These are phyloP conservation scores for Andrena dorsata DNA, from an alignment of 2,888 invertebrate genomes.

Conservation along the genomic window DNA sequence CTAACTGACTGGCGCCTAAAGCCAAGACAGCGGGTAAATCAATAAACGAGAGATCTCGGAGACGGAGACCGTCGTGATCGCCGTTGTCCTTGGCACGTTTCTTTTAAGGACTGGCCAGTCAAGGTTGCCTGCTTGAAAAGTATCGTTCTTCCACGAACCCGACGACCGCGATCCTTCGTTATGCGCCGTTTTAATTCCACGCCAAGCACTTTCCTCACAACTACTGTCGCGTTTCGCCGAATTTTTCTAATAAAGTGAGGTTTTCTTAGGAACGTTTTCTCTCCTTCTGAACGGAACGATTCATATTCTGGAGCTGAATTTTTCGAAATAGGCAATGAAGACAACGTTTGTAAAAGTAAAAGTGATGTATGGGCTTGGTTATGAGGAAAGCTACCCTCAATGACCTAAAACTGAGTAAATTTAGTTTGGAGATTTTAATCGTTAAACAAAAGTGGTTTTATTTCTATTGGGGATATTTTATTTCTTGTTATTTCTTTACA, in stretches of 20 bases:
- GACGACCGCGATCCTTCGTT: constrained; percentile 36
- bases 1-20: constrained; percentile 46
- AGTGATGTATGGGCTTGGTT: too few species aligned
- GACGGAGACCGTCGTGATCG: constrained; percentile 37
- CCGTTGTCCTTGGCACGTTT: constrained; percentile 69
- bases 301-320: too few species aligned
- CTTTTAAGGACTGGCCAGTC: constrained; percentile 67
- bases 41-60: constrained; percentile 56
- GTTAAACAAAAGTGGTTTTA: too few species aligned
- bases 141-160: constrained; percentile 65
- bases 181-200: constrained; percentile 9
- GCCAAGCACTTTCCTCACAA: neutral
- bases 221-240: neutral
- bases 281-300: too few species aligned
- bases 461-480: too few species aligned
- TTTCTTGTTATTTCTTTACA: too few species aligned
- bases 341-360: too few species aligned
- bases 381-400: too few species aligned
- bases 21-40: constrained; percentile 56
- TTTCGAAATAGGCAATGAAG: too few species aligned
- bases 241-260: neutral
- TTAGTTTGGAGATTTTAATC: too few species aligned
- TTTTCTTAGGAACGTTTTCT: neutral
- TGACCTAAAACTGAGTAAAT: too few species aligned
- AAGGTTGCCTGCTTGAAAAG: constrained; percentile 44